A percentile compares a stretch with the other conserved stretches of the same genome.
phyloP scores from a whole-genome alignment of 2,113 vertebrate species.

The Felis chaus region DNA sequence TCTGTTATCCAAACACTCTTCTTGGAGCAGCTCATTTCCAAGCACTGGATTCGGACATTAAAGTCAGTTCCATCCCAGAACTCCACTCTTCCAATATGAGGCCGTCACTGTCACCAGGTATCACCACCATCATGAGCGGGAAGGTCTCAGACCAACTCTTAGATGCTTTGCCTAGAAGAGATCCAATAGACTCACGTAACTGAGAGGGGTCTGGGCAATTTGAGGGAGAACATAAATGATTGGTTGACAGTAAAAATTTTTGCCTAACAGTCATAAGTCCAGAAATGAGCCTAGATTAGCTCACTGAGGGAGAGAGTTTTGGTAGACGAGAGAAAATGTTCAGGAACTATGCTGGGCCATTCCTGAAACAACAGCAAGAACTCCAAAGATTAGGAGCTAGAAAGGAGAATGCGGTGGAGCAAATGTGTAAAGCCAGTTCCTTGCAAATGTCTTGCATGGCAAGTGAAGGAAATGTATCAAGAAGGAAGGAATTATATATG shows the following conservation, averaged over 20 bases:
- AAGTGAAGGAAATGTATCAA: background rate
- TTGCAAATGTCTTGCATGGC: background rate
- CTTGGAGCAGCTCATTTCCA: background rate
- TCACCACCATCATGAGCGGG: background rate
- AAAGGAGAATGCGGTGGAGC: background rate
- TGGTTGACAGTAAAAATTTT: background rate
- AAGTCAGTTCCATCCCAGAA: background rate
- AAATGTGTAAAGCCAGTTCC: background rate
- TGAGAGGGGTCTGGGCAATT: background rate
- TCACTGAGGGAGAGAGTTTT: background rate
- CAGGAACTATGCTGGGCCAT: background rate
- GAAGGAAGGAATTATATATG: background rate
- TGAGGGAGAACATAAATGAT: background rate
- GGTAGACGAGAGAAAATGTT: background rate
- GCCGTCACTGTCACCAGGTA: background rate
- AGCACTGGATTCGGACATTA: background rate
- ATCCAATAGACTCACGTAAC: background rate
- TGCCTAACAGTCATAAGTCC: background rate
- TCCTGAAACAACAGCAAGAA: background rate
- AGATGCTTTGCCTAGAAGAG: background rate
- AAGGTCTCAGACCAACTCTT: background rate
- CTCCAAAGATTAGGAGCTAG: background rate
- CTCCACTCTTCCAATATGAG: background rate
- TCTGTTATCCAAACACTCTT: background rate
- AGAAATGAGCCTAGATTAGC: background rate